phyloP scores from a whole-genome alignment of 2,113 vertebrate genomes.

The Notechis scutatus region DNA sequence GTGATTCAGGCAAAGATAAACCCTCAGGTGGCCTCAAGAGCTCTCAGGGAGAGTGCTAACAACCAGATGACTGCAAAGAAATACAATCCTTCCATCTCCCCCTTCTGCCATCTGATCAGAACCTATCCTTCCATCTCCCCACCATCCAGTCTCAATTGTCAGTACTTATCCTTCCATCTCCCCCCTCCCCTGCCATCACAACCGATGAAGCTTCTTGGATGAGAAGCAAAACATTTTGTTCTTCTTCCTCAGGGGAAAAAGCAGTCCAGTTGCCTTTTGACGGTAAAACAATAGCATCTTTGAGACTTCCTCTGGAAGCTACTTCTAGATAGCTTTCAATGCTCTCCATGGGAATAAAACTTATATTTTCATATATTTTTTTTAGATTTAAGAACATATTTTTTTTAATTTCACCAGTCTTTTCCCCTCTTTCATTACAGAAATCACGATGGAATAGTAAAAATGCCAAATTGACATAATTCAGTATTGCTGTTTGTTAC shows the following conservation, averaged over 20 bases:
- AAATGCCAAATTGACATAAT: not conserved
- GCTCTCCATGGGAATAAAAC: not conserved
- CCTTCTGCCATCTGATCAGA: too few species aligned
- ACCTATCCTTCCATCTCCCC: not conserved
- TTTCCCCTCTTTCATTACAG: not conserved
- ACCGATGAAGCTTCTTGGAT: not conserved
- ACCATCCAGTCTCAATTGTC: not conserved
- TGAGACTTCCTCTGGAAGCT: not conserved
- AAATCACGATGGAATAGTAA: not conserved
- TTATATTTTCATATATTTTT: not conserved
- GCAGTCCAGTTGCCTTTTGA: not conserved
- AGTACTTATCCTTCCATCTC: not conserved
- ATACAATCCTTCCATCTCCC: not conserved
- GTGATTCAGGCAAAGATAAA: not conserved
- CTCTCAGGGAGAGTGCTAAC: not conserved
- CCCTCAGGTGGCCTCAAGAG: not conserved
- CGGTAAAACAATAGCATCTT: fast-evolving
- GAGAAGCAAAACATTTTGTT: not conserved
- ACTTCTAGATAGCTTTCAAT: not conserved
- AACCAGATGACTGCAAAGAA: not conserved
- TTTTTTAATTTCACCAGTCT: not conserved
- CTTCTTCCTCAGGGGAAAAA: not conserved
- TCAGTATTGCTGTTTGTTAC: not conserved
- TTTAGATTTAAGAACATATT: not conserved
- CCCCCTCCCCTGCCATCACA: not conserved